phyloP scores from a whole-genome alignment of 2,113 vertebrate genomes.

The Pterophyllum scalare region DNA sequence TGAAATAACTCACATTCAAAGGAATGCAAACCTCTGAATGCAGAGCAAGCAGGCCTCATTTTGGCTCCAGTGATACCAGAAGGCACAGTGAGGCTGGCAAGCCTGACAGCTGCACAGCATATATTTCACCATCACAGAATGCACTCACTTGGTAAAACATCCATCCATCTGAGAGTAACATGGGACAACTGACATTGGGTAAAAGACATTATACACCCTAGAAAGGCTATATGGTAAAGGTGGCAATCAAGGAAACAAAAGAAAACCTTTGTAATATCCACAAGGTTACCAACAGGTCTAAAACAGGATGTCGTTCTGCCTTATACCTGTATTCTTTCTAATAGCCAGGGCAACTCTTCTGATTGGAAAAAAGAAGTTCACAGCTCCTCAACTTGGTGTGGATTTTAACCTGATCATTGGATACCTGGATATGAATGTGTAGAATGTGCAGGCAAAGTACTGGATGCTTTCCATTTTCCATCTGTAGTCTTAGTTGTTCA shows the following conservation, averaged over 20 bases:
- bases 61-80: constrained; percentile 20
- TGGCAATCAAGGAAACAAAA: background rate
- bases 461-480: background rate
- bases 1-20: constrained; percentile 18
- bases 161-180: background rate
- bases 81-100: background rate
- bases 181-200: background rate
- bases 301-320: background rate
- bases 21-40: constrained; percentile 35
- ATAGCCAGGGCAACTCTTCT: background rate
- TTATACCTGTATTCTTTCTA: background rate
- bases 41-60: constrained; percentile 16
- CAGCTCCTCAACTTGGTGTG: background rate
- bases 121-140: background rate
- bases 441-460: background rate
- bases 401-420: background rate
- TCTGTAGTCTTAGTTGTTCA: background rate
- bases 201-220: background rate
- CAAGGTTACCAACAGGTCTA: background rate
- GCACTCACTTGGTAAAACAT: background rate
- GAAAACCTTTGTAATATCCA: background rate
- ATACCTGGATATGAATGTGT: background rate
- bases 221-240: background rate
- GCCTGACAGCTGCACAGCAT: background rate
- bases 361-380: too few relatives aligned